Base-by-base conservation (phyloP, 2,113 vertebrate genomes). In the Ammodramus savannarum region DNA sequence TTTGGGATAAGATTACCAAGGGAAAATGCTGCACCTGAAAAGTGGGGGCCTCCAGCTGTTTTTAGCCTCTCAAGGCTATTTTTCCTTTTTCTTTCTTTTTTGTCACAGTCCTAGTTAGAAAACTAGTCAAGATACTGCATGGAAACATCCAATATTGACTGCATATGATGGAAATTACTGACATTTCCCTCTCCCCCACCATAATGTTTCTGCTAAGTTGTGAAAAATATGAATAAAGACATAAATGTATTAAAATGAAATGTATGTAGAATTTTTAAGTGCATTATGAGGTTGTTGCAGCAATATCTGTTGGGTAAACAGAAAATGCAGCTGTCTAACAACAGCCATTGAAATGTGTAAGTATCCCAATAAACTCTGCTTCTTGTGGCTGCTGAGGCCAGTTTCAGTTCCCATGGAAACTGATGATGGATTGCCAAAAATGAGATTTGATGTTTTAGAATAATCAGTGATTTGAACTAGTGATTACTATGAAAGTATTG, bases 361-460 rank as follows among this genome's bases (percentile, higher is more conserved):
- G 94, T 65, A 95, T 67, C 91, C 90, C 79, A 95, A 90, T 95
- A 96, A 97, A 91, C 87, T 94, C 90, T 52, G 77, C 63, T 95
- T 93, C 92, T 96, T 85, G 75, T 61, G 36, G 79, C 71, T 90
- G 83, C 77, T 90, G 34, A 74, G 82, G 94, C 91, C 41, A 6
- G 65, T 91, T 95, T 82, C 90, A 67, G 96, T 96, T 97, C 84
- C 96, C 96, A 95, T 96, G 95, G 97, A 90, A 97, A 97, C 97
- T 29, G 94, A 61, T 97, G 95, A 96, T 85, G 85, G 94, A 96
- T 96, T 85, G 74, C 92, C 93, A 94, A 96, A 97, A 96, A 89
- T 72, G 79, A 89, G 85, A 93, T 89, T 87, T 94, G 87, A 89
- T 91, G 84, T 86, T 96, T 96, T 96, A 95, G 96, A 96, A 94